Evolutionary conservation across 2,888 invertebrate genomes (phyloP).

Genomic region (Tethea ocularis): DNA sequence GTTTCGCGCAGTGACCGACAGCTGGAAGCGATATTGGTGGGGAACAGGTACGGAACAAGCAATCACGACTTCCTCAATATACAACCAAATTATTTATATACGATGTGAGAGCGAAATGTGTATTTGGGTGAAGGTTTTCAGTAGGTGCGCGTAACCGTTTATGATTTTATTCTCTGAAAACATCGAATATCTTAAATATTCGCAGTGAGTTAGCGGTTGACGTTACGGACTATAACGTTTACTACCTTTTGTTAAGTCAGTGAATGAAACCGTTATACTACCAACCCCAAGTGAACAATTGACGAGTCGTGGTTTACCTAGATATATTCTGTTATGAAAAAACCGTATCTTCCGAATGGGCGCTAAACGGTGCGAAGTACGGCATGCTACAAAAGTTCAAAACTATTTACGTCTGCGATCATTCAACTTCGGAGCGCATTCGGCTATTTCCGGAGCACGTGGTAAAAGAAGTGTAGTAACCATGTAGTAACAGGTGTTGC

Average conservation of each 20-base stretch:
- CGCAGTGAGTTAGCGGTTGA: background rate
- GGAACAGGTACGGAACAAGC: slow-evolving; percentile 78
- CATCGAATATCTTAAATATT: slow-evolving; percentile 5
- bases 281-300: background rate
- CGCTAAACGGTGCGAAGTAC: slow-evolving; percentile 49
- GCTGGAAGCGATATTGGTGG: slow-evolving; percentile 81
- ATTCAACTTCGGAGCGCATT: slow-evolving; percentile 51
- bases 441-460: slow-evolving; percentile 71
- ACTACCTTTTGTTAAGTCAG: slow-evolving; percentile 6
- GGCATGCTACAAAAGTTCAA: slow-evolving; percentile 53
- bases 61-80: slow-evolving; percentile 70
- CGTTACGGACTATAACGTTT: slow-evolving; percentile 2
- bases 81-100: slow-evolving; percentile 46
- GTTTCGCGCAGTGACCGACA: slow-evolving; percentile 75
- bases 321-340: slow-evolving; percentile 15
- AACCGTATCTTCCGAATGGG: slow-evolving; percentile 26
- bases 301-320: background rate
- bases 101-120: slow-evolving; percentile 31
- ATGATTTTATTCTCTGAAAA: slow-evolving; percentile 8
- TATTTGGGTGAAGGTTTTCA: slow-evolving; percentile 5
- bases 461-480: slow-evolving; percentile 52
- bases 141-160: slow-evolving; percentile 1
- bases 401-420: slow-evolving; percentile 74
- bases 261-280: background rate
- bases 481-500: slow-evolving; percentile 57